A percentile compares a stretch with the other conserved stretches of the same genome.
phyloP scores from a whole-genome alignment of 2,797 vertebrate genomes.

The Semotilus atromaculatus region DNA sequence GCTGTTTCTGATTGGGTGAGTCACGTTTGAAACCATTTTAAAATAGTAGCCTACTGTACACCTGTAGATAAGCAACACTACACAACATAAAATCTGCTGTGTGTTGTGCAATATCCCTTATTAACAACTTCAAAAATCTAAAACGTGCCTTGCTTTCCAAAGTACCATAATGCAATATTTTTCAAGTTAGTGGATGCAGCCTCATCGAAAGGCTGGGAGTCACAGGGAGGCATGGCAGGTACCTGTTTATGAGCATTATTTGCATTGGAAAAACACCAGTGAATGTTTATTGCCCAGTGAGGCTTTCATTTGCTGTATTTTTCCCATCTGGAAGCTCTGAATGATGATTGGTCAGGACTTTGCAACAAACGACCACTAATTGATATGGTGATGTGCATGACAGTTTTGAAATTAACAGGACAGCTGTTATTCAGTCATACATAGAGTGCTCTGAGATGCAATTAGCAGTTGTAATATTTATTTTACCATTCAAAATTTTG shows the following conservation, averaged over 20 bases:
- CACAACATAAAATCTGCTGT: not conserved
- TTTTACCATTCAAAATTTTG: not conserved
- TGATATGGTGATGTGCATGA: conserved; percentile 7
- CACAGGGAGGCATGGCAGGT: not conserved
- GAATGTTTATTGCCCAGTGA: not conserved
- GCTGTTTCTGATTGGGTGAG: not conserved
- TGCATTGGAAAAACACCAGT: not conserved
- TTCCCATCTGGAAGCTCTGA: not conserved
- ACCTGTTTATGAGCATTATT: not conserved
- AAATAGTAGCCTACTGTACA: not conserved
- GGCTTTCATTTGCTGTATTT: not conserved
- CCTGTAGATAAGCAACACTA: not conserved
- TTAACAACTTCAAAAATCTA: not conserved
- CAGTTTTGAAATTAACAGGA: conserved; percentile 7
- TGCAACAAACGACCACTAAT: not conserved
- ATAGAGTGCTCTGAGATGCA: not conserved
- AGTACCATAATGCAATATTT: not conserved
- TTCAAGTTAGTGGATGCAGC: not conserved
- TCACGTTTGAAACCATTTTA: not conserved
- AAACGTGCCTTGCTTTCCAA: not conserved
- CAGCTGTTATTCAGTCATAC: conserved; percentile 8
- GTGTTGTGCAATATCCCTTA: not conserved
- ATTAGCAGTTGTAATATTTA: not conserved
- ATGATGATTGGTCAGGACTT: not conserved
- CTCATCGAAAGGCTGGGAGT: not conserved